These are phyloP conservation scores for Melanargia galathea DNA, from an alignment of 2,888 invertebrate genomes.

Conservation along the genomic window DNA sequence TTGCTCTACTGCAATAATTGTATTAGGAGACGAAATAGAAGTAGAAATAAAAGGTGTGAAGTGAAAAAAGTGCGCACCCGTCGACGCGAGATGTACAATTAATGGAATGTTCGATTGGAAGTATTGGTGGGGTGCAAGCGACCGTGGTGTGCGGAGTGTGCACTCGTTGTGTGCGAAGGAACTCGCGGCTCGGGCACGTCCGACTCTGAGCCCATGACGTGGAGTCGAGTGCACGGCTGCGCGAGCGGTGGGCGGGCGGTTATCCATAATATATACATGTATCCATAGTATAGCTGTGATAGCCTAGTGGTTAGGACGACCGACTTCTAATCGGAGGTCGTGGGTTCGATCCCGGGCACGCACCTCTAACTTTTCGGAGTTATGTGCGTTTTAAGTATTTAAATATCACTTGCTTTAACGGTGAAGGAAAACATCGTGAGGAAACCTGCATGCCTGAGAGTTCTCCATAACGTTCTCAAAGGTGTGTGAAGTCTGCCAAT, in stretches of 20 bases:
- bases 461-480: too few species aligned
- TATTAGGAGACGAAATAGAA: conserved; percentile 75
- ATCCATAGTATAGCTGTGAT: too few species aligned
- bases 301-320: too few species aligned
- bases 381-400: too few species aligned
- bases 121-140: conserved; percentile 47
- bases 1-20: conserved; percentile 79
- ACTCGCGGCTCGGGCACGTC: conserved; percentile 57
- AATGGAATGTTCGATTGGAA: conserved; percentile 72
- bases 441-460: too few species aligned
- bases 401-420: too few species aligned
- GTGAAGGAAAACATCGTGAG: too few species aligned
- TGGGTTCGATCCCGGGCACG: too few species aligned
- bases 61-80: conserved; percentile 73
- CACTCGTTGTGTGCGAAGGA: conserved; percentile 54
- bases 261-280: too few species aligned
- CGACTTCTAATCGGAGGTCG: too few species aligned
- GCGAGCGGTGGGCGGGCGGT: conserved; percentile 57
- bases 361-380: too few species aligned
- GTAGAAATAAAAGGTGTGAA: conserved; percentile 67
- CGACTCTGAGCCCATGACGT: conserved; percentile 47
- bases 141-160: conserved; percentile 55
- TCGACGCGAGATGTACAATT: conserved; percentile 71
- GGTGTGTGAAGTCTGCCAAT: too few species aligned
- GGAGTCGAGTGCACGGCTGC: conserved; percentile 41